Base-by-base conservation (phyloP, 2,797 vertebrate species). In the Passerculus sandwichensis region DNA sequence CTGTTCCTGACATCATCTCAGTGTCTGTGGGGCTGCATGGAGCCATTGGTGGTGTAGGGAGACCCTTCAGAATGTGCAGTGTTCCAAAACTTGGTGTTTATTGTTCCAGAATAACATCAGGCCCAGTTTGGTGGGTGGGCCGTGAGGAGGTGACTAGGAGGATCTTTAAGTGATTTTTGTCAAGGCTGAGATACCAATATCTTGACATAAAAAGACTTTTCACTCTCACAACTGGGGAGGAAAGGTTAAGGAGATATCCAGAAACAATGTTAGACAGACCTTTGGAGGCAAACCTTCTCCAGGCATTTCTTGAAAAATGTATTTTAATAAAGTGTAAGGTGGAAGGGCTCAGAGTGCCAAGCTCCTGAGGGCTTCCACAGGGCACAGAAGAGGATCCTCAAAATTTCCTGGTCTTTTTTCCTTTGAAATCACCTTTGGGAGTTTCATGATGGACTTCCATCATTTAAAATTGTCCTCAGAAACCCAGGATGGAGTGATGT, bases 181-280 rank as follows among this genome's bases (percentile, higher is more conserved):
- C 27, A 75, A 54, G 51, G 38, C 32, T 69, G 73, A 69, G 40
- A 29, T 75, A 36, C 6, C 42, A 27, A 10, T 69, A 61, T 44
- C 45, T 81, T 78, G 26, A 66, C 3, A 29, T 48, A 29, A 57
- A 91, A 77, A 21, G 19, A 11, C 25, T 29, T 15, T 77, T 81
- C 47, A n/a, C 23, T 66, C 22, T 86, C 9, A 40, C 15, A 69
- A 47, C 1, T n/a, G 30, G 25, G 53, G 22, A 59, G 56, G 42
- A 77, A 80, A 53, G 9, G 13, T 53, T 38, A 80, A 48, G 19
- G 22, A 3, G 3, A 6, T 74, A 61, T 57, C 17, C 34, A 77
- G 57, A 69, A 91, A 64, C 6, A 1, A 10, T 0, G 0, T 40
- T 60, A 51, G n/a, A 22, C 9, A 34, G 61, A n/a, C 10, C 7